Percentiles rank a stretch among this genome's conserved stretches.
Conservation (phyloP, 2,888 invertebrate genomes). For the Tupiocoris notatus region DNA sequence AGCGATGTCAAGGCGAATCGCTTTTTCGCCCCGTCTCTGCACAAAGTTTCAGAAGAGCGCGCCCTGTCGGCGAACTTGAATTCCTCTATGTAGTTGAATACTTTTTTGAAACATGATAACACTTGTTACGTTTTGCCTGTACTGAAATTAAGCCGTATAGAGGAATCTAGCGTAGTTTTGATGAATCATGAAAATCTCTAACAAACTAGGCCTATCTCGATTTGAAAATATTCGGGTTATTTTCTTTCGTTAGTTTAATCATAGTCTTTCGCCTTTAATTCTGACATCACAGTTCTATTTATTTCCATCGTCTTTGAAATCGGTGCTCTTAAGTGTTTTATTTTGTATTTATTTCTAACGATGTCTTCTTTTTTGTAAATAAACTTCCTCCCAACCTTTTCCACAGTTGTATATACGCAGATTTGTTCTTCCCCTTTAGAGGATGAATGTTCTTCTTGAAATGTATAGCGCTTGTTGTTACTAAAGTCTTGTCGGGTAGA, state of each 20-base stretch:
- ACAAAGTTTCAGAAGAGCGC: too few species aligned
- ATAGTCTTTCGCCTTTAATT: too few species aligned
- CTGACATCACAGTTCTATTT: not conserved
- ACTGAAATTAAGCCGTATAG: too few species aligned
- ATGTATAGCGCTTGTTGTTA: constrained; percentile 28
- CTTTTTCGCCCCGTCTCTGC: too few species aligned
- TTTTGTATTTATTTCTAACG: not conserved
- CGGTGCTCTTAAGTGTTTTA: not conserved
- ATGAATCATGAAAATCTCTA: not conserved
- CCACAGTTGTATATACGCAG: not conserved
- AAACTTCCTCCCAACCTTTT: not conserved
- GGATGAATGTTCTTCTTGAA: not conserved
- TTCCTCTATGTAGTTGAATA: too few species aligned
- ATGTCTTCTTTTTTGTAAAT: not conserved
- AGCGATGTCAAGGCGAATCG: too few species aligned
- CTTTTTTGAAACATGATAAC: too few species aligned
- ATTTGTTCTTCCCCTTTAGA: not conserved
- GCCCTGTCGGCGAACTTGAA: too few species aligned
- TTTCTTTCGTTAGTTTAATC: not conserved
- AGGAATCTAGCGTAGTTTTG: too few species aligned
- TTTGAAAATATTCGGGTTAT: not conserved
- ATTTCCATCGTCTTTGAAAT: not conserved
- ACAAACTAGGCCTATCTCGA: not conserved
- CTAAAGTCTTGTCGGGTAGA: constrained; percentile 18
- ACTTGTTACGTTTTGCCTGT: too few species aligned